Percentiles rank a stretch among this genome's conserved stretches.
Conservation (phyloP, 2,888 invertebrate species). For the Rugalucina vietnamica region DNA sequence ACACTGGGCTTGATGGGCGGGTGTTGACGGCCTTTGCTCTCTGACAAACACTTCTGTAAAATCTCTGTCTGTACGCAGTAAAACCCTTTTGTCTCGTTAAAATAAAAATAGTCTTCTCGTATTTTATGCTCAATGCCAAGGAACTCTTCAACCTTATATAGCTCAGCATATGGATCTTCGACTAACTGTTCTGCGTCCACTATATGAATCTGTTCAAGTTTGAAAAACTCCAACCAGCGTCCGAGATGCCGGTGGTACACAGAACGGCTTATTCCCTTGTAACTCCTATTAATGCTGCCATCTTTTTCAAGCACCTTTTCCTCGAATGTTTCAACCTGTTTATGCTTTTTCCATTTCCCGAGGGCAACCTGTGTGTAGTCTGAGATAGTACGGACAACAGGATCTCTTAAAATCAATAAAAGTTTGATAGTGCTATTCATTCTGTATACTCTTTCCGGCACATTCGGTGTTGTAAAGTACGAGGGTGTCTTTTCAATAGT, state of each 20-base stretch:
- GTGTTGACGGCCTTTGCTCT: slow-evolving; percentile 93
- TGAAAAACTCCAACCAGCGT: slow-evolving; percentile 96
- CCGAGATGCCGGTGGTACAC: slow-evolving; percentile 89
- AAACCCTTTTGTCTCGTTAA: slow-evolving; percentile 98
- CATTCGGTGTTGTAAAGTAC: slow-evolving; percentile 97
- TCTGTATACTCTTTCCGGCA: slow-evolving; percentile 95
- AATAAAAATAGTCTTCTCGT: slow-evolving; percentile 92
- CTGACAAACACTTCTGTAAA: slow-evolving; percentile 93
- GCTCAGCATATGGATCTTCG: slow-evolving; percentile 69
- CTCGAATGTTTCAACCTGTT: slow-evolving; percentile 80
- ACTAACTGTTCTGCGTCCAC: slow-evolving; percentile 87
- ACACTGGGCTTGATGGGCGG: slow-evolving; percentile 92
- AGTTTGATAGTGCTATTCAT: slow-evolving; percentile 96
- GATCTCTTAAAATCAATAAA: slow-evolving; percentile 96
- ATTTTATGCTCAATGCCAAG: slow-evolving; percentile 74
- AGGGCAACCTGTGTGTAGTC: slow-evolving; percentile 95
- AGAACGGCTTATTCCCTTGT: slow-evolving; percentile 83
- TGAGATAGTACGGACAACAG: slow-evolving; percentile 96
- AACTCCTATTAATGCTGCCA: slow-evolving; percentile 82
- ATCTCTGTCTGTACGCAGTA: slow-evolving; percentile 90
- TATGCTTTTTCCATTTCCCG: slow-evolving; percentile 64
- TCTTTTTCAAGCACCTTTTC: slow-evolving; percentile 79
- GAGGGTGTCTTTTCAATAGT: slow-evolving; percentile 99
- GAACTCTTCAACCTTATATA: slow-evolving; percentile 76
- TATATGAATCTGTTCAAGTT: slow-evolving; percentile 94